Base-by-base conservation (phyloP, 1,140 invertebrate species). In the Steinernema khuongi region DNA sequence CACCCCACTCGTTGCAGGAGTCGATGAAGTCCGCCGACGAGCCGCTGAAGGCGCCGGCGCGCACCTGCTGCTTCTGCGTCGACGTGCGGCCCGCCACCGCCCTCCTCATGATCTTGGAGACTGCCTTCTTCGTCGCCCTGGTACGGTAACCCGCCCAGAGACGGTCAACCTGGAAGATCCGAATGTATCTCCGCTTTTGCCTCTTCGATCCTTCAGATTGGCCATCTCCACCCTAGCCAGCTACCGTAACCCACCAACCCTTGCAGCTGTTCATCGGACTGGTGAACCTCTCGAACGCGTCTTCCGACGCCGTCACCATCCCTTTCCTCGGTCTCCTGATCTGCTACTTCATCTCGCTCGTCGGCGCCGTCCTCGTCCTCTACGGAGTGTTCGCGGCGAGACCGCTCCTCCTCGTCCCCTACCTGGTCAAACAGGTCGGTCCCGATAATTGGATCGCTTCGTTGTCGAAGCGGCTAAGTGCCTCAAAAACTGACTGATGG, bases 301-400 rank as follows among this genome's bases (percentile, higher is more conserved):
- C 50, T 7, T 14, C 50, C 4, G 50, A 60, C 19, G 14, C 50
- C 50, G 22, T 60, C 2, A 60, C 50, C 7, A 22, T 60, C 4
- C 50, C 50, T 22, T 60, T 17, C 22, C 50, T 60, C 50, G 50
- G 50, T 4, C 50, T 60, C 50, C 50, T 60, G 4, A 11, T 60
- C 50, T 60, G 50, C 50, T 60, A 60, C 50, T 22, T 60, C 14
- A 60, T 60, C 50, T 60, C 50, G 7, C 50, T 60, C 22, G 50
- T 60, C 7, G 50, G 50, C 50, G 50, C 50, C 22, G 50, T 60
- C 26, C 26, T 60, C 14, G 50, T 60, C 50, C 50, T 60, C 50
- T 60, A 60, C 19, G 50, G 50, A 14, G 50, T 60, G 7, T 60
- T 60, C 50, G 26, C 50, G 4, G 7, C 50, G 4, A 60, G 26